Conservation (phyloP, 2,113 vertebrate genomes). For the Nycticryphes semicollaris region DNA sequence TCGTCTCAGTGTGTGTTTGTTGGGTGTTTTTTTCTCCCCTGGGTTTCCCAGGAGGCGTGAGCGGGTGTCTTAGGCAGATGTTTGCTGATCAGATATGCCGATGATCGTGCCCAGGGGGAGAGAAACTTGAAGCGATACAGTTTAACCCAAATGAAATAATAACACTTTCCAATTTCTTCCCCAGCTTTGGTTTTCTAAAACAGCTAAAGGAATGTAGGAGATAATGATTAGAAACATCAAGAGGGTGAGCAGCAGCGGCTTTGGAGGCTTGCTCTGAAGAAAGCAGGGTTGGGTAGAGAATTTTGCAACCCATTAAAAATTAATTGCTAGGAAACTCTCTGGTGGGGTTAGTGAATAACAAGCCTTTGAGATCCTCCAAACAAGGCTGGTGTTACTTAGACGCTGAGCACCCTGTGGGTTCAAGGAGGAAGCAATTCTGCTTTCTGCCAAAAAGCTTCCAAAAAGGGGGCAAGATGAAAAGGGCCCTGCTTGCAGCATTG, state of each 20-base stretch:
- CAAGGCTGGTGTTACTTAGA: not conserved
- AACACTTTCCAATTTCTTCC: slow-evolving; percentile 43
- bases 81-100: slow-evolving; percentile 60
- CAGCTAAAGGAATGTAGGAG: not conserved
- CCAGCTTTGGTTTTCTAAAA: slow-evolving; percentile 30
- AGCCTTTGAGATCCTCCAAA: not conserved
- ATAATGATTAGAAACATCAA: slow-evolving; percentile 56
- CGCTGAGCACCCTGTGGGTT: not conserved
- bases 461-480: not conserved
- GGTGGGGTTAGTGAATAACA: not conserved
- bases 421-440: not conserved
- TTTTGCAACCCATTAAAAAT: slow-evolving; percentile 49
- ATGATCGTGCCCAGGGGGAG: slow-evolving; percentile 32
- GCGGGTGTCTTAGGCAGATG: slow-evolving; percentile 48
- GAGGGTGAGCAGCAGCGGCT: slow-evolving; percentile 2
- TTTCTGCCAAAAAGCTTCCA: not conserved
- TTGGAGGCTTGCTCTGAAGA: slow-evolving; percentile 5
- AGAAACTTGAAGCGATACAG: not conserved
- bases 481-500: not conserved
- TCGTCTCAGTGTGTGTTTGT: not conserved
- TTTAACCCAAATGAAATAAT: slow-evolving; percentile 67
- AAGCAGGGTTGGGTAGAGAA: not conserved
- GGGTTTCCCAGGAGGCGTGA: slow-evolving; percentile 29
- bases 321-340: slow-evolving; percentile 38
- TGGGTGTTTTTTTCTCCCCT: not conserved